Base-by-base conservation (phyloP, 2,113 vertebrate genomes). In the Myiozetetes cayanensis region DNA sequence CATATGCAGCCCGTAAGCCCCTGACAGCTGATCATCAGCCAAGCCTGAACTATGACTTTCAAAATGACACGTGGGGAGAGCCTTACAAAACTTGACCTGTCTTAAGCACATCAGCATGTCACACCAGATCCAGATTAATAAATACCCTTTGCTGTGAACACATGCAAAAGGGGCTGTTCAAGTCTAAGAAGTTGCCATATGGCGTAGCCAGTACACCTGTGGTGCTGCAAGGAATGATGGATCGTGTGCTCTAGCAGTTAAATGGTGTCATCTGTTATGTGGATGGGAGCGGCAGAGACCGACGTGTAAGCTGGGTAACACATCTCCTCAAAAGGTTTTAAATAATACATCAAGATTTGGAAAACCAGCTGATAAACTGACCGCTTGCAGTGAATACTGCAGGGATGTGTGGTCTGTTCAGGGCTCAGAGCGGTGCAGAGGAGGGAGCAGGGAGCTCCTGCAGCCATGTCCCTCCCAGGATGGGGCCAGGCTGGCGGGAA, bases 231-330 rank as follows among this genome's bases (percentile, higher is more conserved):
- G 83, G 74, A 81, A 93, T 96, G 91, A 97, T 96, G 89, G 94
- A 97, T 95, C 55, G 24, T 17, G 58, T 96, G 76, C 73, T 97
- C 72, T 55, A 87, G 80, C 87, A 92, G 39, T 39, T 95, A 92
- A 93, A 94, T 76, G 70, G 85, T 89, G 95, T 92, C 85, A 96
- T 97, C 78, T 92, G 90, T 96, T 96, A 96, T 84, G 79, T 91
- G 65, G 77, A 92, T 87, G 83, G 91, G 49, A 87, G 76, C 3
- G 35, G 87, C 61, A 81, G 71, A 84, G 49, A 72, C 73, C 43
- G 50, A 30, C 1, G 0, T 21, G 13, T 3, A 7, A 73, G 33
- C 25, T 10, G 17, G 61, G 71, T 70, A 94, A 11, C 43, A 10
- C 33, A 27, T 14, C 52, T 82, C 23, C 87, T 87, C 50, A 16